These are phyloP conservation scores for Netelia melanura DNA, from an alignment of 2,888 invertebrate genomes.

Conservation along the genomic window DNA sequence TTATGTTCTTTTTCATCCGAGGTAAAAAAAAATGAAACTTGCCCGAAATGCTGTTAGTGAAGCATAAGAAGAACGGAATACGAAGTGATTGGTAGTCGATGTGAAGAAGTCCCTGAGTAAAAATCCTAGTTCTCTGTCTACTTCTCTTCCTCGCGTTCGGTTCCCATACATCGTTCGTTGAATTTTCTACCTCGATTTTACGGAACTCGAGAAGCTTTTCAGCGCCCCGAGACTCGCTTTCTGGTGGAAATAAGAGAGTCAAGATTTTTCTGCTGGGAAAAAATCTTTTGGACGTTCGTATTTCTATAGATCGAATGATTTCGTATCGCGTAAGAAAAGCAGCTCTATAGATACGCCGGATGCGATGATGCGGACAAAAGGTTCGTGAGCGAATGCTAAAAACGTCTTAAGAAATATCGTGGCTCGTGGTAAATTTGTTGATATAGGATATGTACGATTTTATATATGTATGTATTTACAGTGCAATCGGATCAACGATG, in stretches of 20 bases:
- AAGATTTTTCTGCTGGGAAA: constrained; percentile 32
- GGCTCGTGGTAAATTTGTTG: neutral
- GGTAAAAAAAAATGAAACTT: constrained; percentile 15
- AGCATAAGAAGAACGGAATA: constrained; percentile 33
- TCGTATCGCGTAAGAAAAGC: neutral
- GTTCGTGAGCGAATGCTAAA: constrained; percentile 44
- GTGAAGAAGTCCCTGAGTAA: constrained; percentile 28
- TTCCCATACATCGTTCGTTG: constrained; percentile 17
- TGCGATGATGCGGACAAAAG: constrained; percentile 46
- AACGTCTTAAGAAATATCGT: constrained; percentile 49
- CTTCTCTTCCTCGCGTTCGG: constrained; percentile 1
- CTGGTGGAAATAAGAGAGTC: constrained; percentile 50
- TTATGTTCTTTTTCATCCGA: neutral
- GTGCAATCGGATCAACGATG: too few species aligned
- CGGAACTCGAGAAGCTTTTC: constrained; percentile 28
- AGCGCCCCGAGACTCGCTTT: neutral
- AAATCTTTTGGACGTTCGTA: constrained; percentile 5
- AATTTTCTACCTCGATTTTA: constrained; percentile 29
- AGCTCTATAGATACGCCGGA: neutral
- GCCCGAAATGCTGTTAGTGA: constrained; percentile 14
- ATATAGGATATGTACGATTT: too few species aligned
- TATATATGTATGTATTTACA: too few species aligned
- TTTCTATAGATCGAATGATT: constrained; percentile 27
- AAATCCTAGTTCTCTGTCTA: constrained; percentile 7
- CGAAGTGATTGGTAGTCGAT: constrained; percentile 40